phyloP scores from a whole-genome alignment of 2,797 vertebrate genomes.

The Fringilla coelebs region DNA sequence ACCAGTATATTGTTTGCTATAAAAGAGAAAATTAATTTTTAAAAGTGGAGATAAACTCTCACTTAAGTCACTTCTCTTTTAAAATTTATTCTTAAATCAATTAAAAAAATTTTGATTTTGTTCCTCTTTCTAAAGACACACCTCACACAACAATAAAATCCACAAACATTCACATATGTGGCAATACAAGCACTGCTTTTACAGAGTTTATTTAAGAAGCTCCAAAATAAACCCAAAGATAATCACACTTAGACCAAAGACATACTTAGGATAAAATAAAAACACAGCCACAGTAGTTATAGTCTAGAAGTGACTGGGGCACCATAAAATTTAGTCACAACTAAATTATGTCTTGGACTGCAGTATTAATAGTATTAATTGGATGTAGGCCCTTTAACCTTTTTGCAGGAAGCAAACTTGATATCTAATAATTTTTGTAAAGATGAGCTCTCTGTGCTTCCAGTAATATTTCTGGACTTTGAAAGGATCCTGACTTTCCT shows the following conservation, averaged over 20 bases:
- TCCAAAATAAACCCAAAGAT: background rate
- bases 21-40: background rate
- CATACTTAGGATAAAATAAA: background rate
- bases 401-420: conserved; percentile 73
- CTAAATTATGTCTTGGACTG: conserved; percentile 65
- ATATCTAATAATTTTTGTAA: conserved; percentile 73
- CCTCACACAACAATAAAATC: background rate
- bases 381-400: conserved; percentile 74
- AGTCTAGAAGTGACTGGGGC: conserved; percentile 22
- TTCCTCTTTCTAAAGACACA: background rate
- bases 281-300: background rate
- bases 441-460: conserved; percentile 69
- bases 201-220: background rate
- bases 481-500: conserved; percentile 38
- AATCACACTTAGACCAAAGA: background rate
- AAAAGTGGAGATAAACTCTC: background rate
- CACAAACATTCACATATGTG: background rate
- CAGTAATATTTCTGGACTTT: conserved; percentile 71
- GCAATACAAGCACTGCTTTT: background rate
- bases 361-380: conserved; percentile 69
- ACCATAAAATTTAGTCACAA: conserved; percentile 59
- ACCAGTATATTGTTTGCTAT: background rate
- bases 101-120: background rate
- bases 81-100: background rate
- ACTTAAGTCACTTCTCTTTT: background rate